Evolutionary conservation across 2,113 vertebrate genomes (phyloP).

Genomic region (Alaudala cheleensis): DNA sequence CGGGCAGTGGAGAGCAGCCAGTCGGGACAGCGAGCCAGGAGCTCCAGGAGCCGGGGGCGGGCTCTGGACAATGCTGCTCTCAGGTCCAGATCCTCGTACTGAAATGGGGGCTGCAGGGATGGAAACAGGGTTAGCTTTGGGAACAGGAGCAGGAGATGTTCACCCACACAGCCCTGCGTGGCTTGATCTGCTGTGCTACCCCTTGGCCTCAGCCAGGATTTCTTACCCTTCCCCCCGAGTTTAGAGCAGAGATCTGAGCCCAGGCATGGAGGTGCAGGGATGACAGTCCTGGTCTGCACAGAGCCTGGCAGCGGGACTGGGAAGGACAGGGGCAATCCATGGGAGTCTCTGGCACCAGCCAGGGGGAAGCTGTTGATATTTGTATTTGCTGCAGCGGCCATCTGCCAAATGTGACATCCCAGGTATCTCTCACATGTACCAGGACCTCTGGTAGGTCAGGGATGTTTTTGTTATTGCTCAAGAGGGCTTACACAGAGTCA

Average conservation of each 20-base stretch:
- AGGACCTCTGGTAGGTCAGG: neutral
- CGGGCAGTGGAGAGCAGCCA: constrained; percentile 40
- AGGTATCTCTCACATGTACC: neutral
- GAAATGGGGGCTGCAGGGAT: neutral
- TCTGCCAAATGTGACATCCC: neutral
- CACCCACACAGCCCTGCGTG: neutral
- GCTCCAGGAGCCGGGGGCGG: constrained; percentile 59
- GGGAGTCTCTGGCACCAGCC: neutral
- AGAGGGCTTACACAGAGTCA: neutral
- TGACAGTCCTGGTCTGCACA: neutral
- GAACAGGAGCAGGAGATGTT: neutral
- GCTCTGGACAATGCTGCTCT: constrained; percentile 32
- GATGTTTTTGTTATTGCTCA: neutral
- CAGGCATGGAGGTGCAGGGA: neutral
- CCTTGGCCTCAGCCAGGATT: neutral
- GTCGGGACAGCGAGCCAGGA: constrained; percentile 46
- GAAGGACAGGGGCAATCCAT: neutral
- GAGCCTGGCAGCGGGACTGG: neutral
- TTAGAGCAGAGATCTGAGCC: neutral
- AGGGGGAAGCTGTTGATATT: neutral
- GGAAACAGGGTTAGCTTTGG: neutral
- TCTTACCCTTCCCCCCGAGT: neutral
- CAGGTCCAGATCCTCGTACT: neutral
- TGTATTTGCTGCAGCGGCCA: neutral
- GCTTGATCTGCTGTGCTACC: neutral